Base-by-base conservation (phyloP, 53 echinoderm and acorn worm genomes). In the Hippasteria phrygiana region DNA sequence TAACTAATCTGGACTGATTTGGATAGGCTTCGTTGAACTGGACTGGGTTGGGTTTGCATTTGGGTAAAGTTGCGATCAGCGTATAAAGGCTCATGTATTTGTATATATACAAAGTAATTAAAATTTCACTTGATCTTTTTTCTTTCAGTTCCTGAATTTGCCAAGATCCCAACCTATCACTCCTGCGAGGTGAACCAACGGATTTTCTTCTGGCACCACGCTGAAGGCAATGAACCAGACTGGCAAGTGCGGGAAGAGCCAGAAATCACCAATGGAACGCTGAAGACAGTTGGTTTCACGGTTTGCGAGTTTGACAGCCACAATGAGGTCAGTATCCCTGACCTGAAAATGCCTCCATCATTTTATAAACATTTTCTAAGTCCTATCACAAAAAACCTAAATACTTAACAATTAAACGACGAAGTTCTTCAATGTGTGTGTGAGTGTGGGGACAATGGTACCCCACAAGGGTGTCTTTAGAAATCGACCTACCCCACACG, bases 201-300 rank as follows among this genome's bases (percentile, higher is more conserved):
- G 35, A 93, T 96, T n/a, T 77, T 85, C 35, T 64, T 96, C n/a
- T 96, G 96, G 96, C 66, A 88, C 77, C 91, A 96, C 47, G 94
- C 90, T 8, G 96, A 96, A 79, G 95, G 93, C 26, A 62, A 90
- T 71, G 90, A 93, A 72, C 96, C 96, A 59, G 79, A 64, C 29
- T 96, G 96, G 96, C 76, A 71, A 72, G 87, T 95, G 17, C 95
- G 93, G 9, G 71, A 75, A 28, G 75, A 95, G 0, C 88, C 93
- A 29, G 91, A 65, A 20, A 76, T 93, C 33, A 40, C 73, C 24
- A 55, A 83, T 11, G 94, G 96, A 62, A 90, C 74, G 59, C 83
- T 96, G 90, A 72, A 54, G 17, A 89, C 69, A 36, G 93, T 91
- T 34, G 96, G 96, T 1, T 86, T 73, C 31, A 96, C 96, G 1